Percentiles rank a stretch among this genome's conserved stretches.
phyloP scores from a whole-genome alignment of 2,888 invertebrate genomes.

The Cryptophagus acutangulus region DNA sequence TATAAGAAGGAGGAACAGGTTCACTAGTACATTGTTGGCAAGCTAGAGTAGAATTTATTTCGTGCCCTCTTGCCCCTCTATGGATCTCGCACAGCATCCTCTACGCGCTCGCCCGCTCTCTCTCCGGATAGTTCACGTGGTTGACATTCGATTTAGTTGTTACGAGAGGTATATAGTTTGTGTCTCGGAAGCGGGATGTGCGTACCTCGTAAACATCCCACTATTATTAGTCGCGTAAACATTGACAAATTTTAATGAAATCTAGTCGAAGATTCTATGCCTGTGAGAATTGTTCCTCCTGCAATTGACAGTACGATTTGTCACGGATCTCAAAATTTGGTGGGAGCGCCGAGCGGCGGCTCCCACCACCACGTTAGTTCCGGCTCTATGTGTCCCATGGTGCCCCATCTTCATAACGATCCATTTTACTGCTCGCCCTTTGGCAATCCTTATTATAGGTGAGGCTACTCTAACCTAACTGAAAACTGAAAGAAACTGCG shows the following conservation, averaged over 20 bases:
- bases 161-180: too few species aligned
- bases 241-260: too few species aligned
- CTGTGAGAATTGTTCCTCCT: slow-evolving; percentile 30
- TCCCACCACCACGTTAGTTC: slow-evolving; percentile 36
- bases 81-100: slow-evolving; percentile 22
- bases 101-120: slow-evolving; percentile 20
- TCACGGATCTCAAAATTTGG: slow-evolving; percentile 42
- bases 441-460: slow-evolving; percentile 57
- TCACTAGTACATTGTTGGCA: slow-evolving; percentile 15
- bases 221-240: too few species aligned
- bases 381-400: slow-evolving; percentile 41
- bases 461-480: slow-evolving; percentile 26
- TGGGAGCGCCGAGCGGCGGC: slow-evolving; percentile 44
- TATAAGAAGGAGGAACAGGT: slow-evolving; percentile 20
- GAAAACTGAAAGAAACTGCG: too few species aligned
- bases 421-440: slow-evolving; percentile 58
- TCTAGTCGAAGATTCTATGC: slow-evolving; percentile 21
- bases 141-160: slow-evolving; percentile 54
- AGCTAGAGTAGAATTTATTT: slow-evolving; percentile 13
- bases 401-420: slow-evolving; percentile 50
- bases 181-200: slow-evolving; percentile 47
- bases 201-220: too few species aligned
- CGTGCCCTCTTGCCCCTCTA: slow-evolving; percentile 42
- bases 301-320: slow-evolving; percentile 41
- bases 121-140: slow-evolving; percentile 51